A percentile compares a stretch with the other conserved stretches of the same genome.
These are phyloP conservation scores for Talpa occidentalis DNA, from an alignment of 2,113 vertebrate species.

Conservation along the genomic window DNA sequence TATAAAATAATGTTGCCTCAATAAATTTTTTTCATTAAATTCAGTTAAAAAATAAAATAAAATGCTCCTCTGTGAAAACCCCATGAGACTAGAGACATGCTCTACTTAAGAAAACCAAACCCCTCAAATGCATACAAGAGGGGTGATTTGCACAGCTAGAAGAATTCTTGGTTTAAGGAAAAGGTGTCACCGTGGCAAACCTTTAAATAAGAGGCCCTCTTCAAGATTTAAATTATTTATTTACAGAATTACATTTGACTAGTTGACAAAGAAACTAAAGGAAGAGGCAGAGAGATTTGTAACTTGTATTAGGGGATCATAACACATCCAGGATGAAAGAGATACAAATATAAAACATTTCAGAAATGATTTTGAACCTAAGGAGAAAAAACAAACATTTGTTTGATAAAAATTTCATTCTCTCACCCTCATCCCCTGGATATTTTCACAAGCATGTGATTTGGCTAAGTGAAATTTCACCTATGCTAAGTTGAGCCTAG, in stretches of 20 bases:
- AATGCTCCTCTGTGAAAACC: neutral
- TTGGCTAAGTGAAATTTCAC: constrained; percentile 61
- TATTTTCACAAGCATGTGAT: constrained; percentile 56
- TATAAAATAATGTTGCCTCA: neutral
- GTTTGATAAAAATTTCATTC: constrained; percentile 37
- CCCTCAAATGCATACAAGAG: neutral
- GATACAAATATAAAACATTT: neutral
- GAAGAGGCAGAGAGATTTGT: neutral
- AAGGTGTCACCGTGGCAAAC: constrained; percentile 7
- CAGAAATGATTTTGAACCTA: constrained; percentile 21
- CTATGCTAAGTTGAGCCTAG: constrained; percentile 42
- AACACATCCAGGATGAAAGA: neutral
- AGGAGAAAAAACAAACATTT: constrained; percentile 35
- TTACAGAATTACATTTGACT: constrained; percentile 52
- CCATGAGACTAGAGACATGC: no score
- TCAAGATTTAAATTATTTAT: constrained; percentile 48
- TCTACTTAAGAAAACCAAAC: neutral
- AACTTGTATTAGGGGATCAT: neutral
- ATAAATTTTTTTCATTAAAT: neutral
- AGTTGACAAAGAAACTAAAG: constrained; percentile 18
- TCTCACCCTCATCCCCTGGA: neutral
- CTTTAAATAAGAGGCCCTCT: neutral
- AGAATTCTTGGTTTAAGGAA: neutral
- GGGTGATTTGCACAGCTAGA: neutral
- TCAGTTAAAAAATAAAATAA: neutral